Percentiles rank a stretch among this genome's conserved stretches.
These are phyloP conservation scores for Amphimedon queenslandica DNA, from an alignment of 37 sponge, comb jelly and placozoan genomes.

Conservation along the genomic window DNA sequence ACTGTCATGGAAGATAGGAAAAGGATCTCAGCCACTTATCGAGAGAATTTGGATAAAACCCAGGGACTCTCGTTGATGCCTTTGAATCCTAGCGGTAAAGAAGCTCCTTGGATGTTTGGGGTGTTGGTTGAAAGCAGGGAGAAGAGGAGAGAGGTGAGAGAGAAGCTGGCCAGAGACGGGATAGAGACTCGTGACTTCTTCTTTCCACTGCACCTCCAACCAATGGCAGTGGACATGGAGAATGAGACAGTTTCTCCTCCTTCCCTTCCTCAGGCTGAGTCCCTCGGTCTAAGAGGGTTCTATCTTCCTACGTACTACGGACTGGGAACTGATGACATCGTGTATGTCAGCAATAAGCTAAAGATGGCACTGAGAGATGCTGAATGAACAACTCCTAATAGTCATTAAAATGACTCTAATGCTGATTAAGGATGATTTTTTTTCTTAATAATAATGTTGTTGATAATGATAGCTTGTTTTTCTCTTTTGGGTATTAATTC, in stretches of 20 bases:
- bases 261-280: conserved; percentile 42
- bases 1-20: conserved; percentile 25
- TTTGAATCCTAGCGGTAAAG: conserved; percentile 16
- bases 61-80: conserved; percentile 34
- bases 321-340: conserved; percentile 9
- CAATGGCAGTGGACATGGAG: conserved; percentile 6
- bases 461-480: too few relatives aligned
- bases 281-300: conserved; percentile 36
- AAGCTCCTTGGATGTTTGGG: conserved; percentile 66
- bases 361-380: conserved; percentile 8
- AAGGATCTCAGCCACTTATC: conserved; percentile 28
- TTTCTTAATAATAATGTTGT: too few relatives aligned
- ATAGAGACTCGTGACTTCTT: conserved; percentile 61
- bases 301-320: conserved; percentile 48
- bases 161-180: conserved; percentile 29
- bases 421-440: too few relatives aligned
- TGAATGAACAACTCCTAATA: too few relatives aligned
- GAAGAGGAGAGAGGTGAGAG: conserved; percentile 11
- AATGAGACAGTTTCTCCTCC: neutral
- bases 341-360: conserved; percentile 3
- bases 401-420: too few relatives aligned
- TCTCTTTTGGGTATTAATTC: too few relatives aligned
- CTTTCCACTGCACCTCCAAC: conserved; percentile 61
- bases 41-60: conserved; percentile 1
- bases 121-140: conserved; percentile 18